These are phyloP conservation scores for Darevskia mixta DNA, from an alignment of 2,797 vertebrate species.

Conservation along the genomic window DNA sequence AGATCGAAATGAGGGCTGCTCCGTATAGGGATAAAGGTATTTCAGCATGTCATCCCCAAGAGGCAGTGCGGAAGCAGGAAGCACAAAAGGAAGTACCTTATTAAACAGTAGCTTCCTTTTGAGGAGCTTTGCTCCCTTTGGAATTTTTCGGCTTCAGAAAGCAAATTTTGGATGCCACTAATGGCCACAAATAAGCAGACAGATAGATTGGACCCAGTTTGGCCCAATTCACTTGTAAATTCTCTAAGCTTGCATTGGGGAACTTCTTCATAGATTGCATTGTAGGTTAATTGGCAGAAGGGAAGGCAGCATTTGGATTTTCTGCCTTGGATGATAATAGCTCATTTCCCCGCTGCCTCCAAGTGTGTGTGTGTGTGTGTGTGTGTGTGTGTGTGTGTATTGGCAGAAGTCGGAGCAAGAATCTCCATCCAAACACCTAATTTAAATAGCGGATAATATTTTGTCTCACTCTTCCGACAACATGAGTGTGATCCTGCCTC, in stretches of 20 bases:
- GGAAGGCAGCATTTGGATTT: neutral
- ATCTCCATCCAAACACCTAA: neutral
- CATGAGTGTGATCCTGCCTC: neutral
- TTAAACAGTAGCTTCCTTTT: neutral
- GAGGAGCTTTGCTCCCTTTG: neutral
- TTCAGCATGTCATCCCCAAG: neutral
- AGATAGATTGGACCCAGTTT: neutral
- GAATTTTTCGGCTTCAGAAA: neutral
- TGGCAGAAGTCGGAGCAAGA: neutral
- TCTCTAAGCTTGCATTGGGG: neutral
- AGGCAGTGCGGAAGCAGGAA: neutral
- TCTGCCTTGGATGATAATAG: neutral
- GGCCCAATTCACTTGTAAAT: neutral
- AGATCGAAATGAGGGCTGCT: constrained; percentile 66
- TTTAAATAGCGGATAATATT: neutral
- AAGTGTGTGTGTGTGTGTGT: too few relatives aligned
- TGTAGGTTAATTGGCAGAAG: neutral
- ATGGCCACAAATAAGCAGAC: neutral
- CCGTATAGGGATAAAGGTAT: constrained; percentile 39
- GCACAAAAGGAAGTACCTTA: neutral
- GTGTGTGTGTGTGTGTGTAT: neutral
- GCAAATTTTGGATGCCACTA: neutral
- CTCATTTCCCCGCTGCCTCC: neutral
- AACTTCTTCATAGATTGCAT: neutral
- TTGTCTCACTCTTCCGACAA: neutral